Base-by-base conservation (phyloP, 2,888 invertebrate genomes). In the Phoronis australis region DNA sequence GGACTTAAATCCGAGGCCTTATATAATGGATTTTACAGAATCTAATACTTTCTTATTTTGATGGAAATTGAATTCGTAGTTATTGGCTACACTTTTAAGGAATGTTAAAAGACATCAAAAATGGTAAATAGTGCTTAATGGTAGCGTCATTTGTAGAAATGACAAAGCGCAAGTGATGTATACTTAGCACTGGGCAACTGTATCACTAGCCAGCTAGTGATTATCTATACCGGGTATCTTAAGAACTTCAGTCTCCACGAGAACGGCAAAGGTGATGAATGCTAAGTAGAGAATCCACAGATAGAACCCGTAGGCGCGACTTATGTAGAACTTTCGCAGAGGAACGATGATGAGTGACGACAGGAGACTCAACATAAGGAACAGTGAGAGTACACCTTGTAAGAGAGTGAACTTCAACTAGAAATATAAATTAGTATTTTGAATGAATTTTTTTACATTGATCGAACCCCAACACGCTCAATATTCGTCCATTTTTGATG, bases 211-310 rank as follows among this genome's bases (percentile, higher is more conserved):
- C n/a, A n/a, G n/a, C n/a, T n/a, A n/a, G n/a, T n/a, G n/a, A n/a
- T n/a, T n/a, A n/a, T n/a, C n/a, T n/a, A n/a, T n/a, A n/a, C n/a
- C n/a, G n/a, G n/a, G n/a, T n/a, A n/a, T n/a, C n/a, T n/a, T n/a
- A n/a, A n/a, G n/a, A n/a, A 68, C 64, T 26, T 61, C 51, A 2
- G 77, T 61, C 64, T 83, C 83, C 40, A 79, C 79, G 18, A 83
- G 70, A 5, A 82, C 54, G 4, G 80, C 79, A n/a, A 80, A 69
- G 1, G 79, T 48, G 15, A 83, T 65, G 58, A 83, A 83, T 9
- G 75, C 52, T 1, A 73, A 60, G 57, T 83, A 83, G 3, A 82
- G 50, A 3, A 68, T 60, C 26, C 79, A 70, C 23, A 83, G 71
- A 42, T 76, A 73, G 38, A 75, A 69, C 1, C 81, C 82, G 57